Percentiles rank a stretch among this genome's conserved stretches.
phyloP scores from a whole-genome alignment of 2,113 vertebrate species.

The Bothrops jararaca region DNA sequence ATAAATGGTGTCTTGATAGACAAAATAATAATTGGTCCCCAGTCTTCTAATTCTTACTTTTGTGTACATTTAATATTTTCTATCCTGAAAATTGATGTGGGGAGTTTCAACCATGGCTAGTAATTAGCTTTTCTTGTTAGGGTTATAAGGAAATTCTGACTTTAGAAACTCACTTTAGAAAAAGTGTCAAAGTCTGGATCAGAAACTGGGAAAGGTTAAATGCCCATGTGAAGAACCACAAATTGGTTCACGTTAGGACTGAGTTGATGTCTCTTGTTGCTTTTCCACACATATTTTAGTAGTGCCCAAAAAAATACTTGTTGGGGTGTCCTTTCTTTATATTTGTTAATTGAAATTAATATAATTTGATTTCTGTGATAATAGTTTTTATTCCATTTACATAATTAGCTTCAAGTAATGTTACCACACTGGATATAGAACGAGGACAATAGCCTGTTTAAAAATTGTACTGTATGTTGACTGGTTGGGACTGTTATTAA shows the following conservation, averaged over 20 bases:
- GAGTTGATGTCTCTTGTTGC: neutral
- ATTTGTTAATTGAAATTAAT: neutral
- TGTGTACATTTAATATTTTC: conserved; percentile 5
- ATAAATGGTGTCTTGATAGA: conserved; percentile 34
- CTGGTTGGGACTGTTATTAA: neutral
- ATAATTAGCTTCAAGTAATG: neutral
- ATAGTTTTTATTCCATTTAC: neutral
- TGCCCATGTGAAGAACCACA: neutral
- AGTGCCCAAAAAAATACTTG: neutral
- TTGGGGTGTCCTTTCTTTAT: neutral
- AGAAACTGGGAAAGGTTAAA: neutral
- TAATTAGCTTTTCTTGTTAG: neutral
- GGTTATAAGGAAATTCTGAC: neutral
- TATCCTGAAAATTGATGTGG: neutral
- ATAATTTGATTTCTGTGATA: neutral
- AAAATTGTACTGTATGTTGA: neutral
- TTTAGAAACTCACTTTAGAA: neutral
- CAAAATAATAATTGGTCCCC: conserved; percentile 28
- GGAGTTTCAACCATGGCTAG: neutral
- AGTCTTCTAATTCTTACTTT: neutral
- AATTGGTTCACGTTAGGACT: neutral
- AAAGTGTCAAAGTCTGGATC: neutral
- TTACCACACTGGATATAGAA: neutral
- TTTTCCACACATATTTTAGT: neutral
- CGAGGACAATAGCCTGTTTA: neutral